phyloP scores from a whole-genome alignment of 2,113 vertebrate species.

The Pelecanoides urinatrix region DNA sequence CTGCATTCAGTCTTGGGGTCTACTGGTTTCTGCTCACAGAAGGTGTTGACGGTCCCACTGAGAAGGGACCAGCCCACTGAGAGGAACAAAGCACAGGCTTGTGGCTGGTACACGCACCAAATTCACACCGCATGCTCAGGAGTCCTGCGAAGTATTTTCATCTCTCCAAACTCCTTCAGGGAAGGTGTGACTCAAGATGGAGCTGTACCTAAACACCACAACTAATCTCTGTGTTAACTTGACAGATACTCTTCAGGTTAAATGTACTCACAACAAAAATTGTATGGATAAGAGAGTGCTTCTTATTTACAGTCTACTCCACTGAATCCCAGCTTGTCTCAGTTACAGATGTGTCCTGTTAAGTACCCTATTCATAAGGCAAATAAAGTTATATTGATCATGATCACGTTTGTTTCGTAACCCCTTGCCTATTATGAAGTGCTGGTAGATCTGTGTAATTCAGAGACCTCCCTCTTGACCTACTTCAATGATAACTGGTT shows the following conservation, averaged over 20 bases:
- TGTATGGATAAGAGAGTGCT: not conserved
- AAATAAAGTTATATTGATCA: conserved; percentile 21
- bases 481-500: conserved; percentile 30
- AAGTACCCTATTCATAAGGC: not conserved
- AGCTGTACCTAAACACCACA: not conserved
- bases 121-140: not conserved
- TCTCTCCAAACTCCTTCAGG: not conserved
- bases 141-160: not conserved
- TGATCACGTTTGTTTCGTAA: not conserved
- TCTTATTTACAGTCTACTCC: not conserved
- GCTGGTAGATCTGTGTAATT: not conserved
- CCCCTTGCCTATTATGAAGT: not conserved
- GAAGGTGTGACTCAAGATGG: not conserved
- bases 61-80: not conserved
- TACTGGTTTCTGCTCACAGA: not conserved
- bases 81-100: not conserved
- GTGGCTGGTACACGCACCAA: not conserved
- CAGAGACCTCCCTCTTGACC: conserved; percentile 36
- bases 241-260: not conserved
- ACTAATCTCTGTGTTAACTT: not conserved
- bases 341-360: not conserved
- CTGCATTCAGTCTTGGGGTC: not conserved
- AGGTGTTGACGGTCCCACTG: not conserved
- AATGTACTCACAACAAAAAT: not conserved
- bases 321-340: not conserved